These are phyloP conservation scores for Seira musarum DNA, from an alignment of 2,888 invertebrate species.

Conservation along the genomic window DNA sequence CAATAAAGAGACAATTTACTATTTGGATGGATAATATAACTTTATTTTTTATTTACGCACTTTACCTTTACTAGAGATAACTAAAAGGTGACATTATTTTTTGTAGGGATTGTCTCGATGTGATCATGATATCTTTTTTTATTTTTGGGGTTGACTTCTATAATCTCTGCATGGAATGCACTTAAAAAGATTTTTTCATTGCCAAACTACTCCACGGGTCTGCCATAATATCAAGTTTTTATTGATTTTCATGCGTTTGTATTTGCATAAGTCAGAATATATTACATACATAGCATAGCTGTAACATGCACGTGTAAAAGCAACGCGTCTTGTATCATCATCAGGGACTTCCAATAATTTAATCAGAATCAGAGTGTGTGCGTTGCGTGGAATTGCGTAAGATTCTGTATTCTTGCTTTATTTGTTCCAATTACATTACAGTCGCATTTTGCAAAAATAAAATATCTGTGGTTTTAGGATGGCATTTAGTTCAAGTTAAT, in stretches of 20 bases:
- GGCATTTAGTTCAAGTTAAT: not conserved
- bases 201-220: conserved; percentile 51
- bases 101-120: conserved; percentile 21
- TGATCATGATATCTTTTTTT: too few relatives aligned
- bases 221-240: conserved; percentile 5
- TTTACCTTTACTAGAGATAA: not conserved
- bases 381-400: not conserved
- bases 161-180: not conserved
- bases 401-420: not conserved
- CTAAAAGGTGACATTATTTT: conserved; percentile 32
- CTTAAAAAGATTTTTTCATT: conserved; percentile 43
- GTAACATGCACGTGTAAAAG: not conserved
- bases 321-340: not conserved
- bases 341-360: not conserved
- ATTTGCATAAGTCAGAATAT: not conserved
- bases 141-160: conserved; percentile 32
- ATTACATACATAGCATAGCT: too few relatives aligned
- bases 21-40: not conserved
- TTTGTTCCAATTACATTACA: not conserved
- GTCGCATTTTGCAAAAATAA: too few relatives aligned
- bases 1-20: not conserved
- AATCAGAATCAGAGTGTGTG: not conserved
- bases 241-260: not conserved
- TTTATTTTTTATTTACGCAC: not conserved
- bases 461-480: not conserved